Evolutionary conservation across 2,888 invertebrate species (phyloP).

Genomic region (Archips crataeganus): DNA sequence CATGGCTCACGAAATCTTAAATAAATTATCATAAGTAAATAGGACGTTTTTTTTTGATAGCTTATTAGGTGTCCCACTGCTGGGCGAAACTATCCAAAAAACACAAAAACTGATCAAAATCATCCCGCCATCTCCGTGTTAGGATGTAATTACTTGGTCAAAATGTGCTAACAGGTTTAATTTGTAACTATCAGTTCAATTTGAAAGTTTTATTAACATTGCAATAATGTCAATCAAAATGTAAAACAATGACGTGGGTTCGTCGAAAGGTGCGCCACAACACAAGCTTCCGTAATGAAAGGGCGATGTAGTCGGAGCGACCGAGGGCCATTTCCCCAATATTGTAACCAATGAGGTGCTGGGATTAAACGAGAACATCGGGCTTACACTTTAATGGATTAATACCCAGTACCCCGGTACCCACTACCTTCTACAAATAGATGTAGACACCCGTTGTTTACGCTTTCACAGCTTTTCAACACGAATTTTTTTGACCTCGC

Average conservation of each 20-base stretch:
- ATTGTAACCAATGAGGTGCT: conserved; percentile 51
- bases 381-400: conserved; percentile 63
- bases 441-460: conserved; percentile 50
- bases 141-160: no score
- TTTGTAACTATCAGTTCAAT: background rate
- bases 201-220: background rate
- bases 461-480: conserved; percentile 29
- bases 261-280: conserved; percentile 5
- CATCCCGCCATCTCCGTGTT: no score
- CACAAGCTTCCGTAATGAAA: conserved; percentile 17
- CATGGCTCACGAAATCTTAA: no score
- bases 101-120: no score
- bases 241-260: background rate
- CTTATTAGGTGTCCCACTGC: no score
- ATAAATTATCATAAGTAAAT: no score
- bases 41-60: no score
- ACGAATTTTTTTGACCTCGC: conserved; percentile 11
- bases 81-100: no score
- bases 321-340: conserved; percentile 49
- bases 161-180: background rate
- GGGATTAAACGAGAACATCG: conserved; percentile 60
- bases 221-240: background rate
- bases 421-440: conserved; percentile 54
- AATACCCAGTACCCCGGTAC: conserved; percentile 43
- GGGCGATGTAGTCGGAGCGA: conserved; percentile 15